phyloP scores from a whole-genome alignment of 2,113 vertebrate genomes.

The Sinocyclocheilus maitianheensis region DNA sequence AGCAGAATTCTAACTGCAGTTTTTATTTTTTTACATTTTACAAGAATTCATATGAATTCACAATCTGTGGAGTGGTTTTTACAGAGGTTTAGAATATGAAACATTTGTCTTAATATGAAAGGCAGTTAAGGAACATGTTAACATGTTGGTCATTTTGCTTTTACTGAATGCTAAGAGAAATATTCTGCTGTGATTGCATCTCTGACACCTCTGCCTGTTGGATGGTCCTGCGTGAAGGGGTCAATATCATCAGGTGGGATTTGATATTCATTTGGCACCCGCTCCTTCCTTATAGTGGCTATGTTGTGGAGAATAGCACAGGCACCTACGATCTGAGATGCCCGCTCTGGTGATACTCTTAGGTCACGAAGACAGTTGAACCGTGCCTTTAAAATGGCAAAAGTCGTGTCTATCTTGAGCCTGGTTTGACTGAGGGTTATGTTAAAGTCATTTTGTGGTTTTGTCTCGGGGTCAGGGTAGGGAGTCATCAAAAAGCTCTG shows the following conservation, averaged over 20 bases:
- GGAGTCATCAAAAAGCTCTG: conserved; percentile 16
- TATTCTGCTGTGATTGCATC: conserved; percentile 19
- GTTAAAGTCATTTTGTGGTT: conserved; percentile 21
- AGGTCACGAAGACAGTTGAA: conserved; percentile 42
- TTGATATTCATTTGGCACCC: conserved; percentile 6
- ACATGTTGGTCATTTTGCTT: neutral
- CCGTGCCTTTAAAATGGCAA: conserved; percentile 32
- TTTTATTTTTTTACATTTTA: too few species aligned
- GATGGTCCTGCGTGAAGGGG: neutral
- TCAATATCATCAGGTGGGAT: conserved; percentile 25
- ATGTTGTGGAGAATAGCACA: conserved; percentile 33
- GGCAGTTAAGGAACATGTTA: neutral
- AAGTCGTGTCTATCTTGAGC: conserved; percentile 29
- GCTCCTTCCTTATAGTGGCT: conserved; percentile 41
- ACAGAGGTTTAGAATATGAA: neutral
- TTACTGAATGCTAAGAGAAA: neutral
- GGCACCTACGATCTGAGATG: conserved; percentile 14
- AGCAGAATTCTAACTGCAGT: too few species aligned
- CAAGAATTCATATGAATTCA: neutral
- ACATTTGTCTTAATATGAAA: neutral
- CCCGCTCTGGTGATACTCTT: conserved; percentile 6
- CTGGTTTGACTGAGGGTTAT: conserved; percentile 27
- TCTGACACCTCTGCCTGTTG: neutral
- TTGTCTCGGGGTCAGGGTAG: neutral
- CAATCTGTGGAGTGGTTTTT: neutral